Conservation (phyloP, 2,797 vertebrate genomes). For the Capromys pilorides region DNA sequence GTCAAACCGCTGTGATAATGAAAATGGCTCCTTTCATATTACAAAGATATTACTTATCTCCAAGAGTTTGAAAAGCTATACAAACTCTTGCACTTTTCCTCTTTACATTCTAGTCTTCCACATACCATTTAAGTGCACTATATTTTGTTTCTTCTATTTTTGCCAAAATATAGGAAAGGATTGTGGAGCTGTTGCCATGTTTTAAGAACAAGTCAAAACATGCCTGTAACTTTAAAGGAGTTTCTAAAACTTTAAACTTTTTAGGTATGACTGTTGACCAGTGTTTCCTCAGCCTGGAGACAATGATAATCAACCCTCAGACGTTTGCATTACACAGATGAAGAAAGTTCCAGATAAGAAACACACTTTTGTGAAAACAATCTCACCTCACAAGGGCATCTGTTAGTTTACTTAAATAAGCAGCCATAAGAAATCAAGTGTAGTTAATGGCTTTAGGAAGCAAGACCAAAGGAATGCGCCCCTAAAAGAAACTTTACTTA, state of each 20-base stretch:
- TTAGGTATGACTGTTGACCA: fast-evolving
- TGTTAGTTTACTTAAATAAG: constrained; percentile 56
- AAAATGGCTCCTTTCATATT: constrained; percentile 82
- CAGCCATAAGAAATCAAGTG: constrained; percentile 52
- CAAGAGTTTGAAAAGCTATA: constrained; percentile 69
- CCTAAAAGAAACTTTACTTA: constrained; percentile 2
- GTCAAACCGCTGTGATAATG: constrained; percentile 81
- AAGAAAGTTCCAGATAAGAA: constrained; percentile 27
- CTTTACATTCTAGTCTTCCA: constrained; percentile 73
- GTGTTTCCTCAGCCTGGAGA: constrained; percentile 47
- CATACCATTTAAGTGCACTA: not conserved
- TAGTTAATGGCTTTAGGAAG: constrained; percentile 49
- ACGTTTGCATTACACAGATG: constrained; percentile 45
- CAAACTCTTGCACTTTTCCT: constrained; percentile 72
- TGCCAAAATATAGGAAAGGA: constrained; percentile 39
- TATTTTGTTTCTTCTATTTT: constrained; percentile 67
- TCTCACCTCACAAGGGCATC: not conserved
- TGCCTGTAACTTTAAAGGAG: constrained; percentile 42
- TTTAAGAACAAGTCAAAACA: constrained; percentile 57
- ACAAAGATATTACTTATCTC: constrained; percentile 80
- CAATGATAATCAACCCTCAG: constrained; percentile 42
- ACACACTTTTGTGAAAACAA: not conserved
- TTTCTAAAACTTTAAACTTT: constrained; percentile 53
- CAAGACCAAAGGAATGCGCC: constrained; percentile 37
- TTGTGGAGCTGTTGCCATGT: constrained; percentile 1